Evolutionary conservation across 2,797 vertebrate species (phyloP).

Genomic region (Merluccius polli): DNA sequence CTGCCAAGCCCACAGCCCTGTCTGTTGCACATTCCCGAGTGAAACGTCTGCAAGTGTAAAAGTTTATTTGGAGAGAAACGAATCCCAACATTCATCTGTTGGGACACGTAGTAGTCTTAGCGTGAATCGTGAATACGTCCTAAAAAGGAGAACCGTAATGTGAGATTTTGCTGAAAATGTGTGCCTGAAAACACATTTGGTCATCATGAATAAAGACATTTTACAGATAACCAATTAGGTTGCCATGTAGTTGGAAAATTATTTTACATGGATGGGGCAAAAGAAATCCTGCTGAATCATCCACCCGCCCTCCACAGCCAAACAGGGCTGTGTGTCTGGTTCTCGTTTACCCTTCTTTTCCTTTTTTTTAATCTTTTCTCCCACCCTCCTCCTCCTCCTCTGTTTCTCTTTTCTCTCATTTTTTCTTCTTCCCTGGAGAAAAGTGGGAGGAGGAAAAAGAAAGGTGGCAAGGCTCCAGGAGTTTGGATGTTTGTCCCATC

Average conservation of each 20-base stretch:
- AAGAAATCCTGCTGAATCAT: constrained; percentile 57
- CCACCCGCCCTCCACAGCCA: constrained; percentile 65
- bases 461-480: constrained; percentile 67
- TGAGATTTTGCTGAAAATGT: neutral
- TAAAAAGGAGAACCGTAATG: neutral
- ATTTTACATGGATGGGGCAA: constrained; percentile 23
- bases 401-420: constrained; percentile 19
- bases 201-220: neutral
- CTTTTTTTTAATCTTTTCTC: constrained; percentile 33
- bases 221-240: no score
- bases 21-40: constrained; percentile 25
- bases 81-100: neutral
- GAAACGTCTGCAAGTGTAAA: constrained; percentile 21
- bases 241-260: neutral
- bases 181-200: neutral
- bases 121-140: neutral
- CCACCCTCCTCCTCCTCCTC: constrained; percentile 30
- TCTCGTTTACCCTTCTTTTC: constrained; percentile 63
- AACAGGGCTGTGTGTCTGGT: constrained; percentile 72
- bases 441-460: constrained; percentile 71
- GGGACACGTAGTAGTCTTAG: neutral
- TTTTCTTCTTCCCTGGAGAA: constrained; percentile 48
- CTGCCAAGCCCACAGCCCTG: constrained; percentile 21
- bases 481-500: constrained; percentile 69
- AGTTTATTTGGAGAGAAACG: constrained; percentile 18